Base-by-base conservation (phyloP, 2,888 invertebrate genomes). In the Latheticus oryzae region DNA sequence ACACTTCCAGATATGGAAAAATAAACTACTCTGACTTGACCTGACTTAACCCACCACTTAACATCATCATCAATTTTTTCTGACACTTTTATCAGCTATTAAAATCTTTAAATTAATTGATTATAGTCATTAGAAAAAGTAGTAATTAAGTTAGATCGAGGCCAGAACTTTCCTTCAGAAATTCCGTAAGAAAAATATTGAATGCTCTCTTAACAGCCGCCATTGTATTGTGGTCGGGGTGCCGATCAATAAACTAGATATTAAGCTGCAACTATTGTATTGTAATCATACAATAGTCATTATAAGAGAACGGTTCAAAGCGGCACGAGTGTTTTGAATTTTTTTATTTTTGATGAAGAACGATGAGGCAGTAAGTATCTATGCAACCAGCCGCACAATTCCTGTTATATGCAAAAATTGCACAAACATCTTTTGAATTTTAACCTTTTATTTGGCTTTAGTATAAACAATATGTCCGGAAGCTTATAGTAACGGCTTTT, bases 181-280 rank as follows among this genome's bases (percentile, higher is more conserved):
- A 11, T 5, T 5, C 17, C 17, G 17, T 12, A 21, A 38, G 21
- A 38, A 38, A 38, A 38, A 38, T 38, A 13, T 38, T 38, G 38
- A 35, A 38, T 38, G 38, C 23, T 38, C 38, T 16, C 23, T 5
- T 9, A n/a, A 7, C 21, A 2, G 42, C 42, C 42, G 42, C 42
- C 42, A 42, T 42, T 42, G 26, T 15, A 12, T n/a, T n/a, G n/a
- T n/a, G n/a, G 42, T 42, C 15, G 26, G 4, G 28, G 42, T 26
- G 17, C 12, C 42, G 42, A 42, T 42, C 42, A 26, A 42, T 42
- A 42, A 42, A 16, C 26, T 26, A 42, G 42, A 26, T 42, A 42
- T 42, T 28, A 42, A 42, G 42, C 28, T 26, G 42, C 28, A 13
- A 16, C 42, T 42, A 42, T 42, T 42, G 26, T 42, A 26, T 13